Evolutionary conservation across 2,888 invertebrate genomes (phyloP), one percentile per base, ranked within the genome.

Genomic region (Plebejus argus): DNA sequence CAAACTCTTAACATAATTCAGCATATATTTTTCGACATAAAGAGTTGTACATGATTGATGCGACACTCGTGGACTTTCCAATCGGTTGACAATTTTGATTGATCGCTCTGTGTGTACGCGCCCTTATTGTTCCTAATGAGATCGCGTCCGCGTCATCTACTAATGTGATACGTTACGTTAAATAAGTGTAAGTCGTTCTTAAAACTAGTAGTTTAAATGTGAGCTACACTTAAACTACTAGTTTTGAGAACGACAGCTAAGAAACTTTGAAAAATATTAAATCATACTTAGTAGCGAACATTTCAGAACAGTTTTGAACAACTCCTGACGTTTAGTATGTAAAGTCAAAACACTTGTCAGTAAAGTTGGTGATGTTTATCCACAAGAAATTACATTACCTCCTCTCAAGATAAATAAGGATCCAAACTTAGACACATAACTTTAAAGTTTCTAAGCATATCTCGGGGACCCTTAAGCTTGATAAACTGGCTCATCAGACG

Each of bases 21-120:
- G 74, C 18, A 74, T 18, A 74, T 18, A 74, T 28, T 49, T 74
- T 74, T 74, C 18, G 15, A n/a, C 23, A 49, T 74, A 74, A 74
- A 53, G 74, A 85, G 84, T 83, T 81, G 82, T 83, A 83, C 83
- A 91, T 91, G 92, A 93, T 92, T 93, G 91, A 93, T 93, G 91
- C 70, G 71, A 86, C 87, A 86, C 86, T 85, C 86, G 87, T 86
- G 87, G 86, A 88, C 90, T 90, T 90, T 89, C 89, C 91, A 87
- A 92, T 91, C 91, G 90, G 86, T 89, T 93, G 93, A 93, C 93
- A 92, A 91, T 91, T 92, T 90, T 93, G 93, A 93, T 93, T 90
- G 93, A 93, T 93, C 89, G 81, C 79, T 80, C 83, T 80, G 84
- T 85, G 86, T 85, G 84, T 82, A 81, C 84, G 83, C 84, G 85